phyloP scores from a whole-genome alignment of 2,113 vertebrate genomes.

The Aphyosemion australe region DNA sequence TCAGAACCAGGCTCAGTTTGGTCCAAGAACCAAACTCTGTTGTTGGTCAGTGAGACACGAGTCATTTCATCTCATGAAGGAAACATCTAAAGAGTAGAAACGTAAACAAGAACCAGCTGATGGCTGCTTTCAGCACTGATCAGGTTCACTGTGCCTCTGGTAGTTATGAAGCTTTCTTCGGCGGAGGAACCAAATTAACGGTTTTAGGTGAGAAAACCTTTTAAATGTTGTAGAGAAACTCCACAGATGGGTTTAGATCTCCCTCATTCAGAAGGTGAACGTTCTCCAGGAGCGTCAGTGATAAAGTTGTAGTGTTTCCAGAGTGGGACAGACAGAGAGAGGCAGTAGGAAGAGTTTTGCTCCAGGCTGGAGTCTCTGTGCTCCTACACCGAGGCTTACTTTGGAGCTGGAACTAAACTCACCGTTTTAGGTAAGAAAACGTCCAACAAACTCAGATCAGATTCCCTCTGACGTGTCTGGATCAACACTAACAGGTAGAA shows the following conservation, averaged over 20 bases:
- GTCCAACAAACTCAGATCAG: neutral
- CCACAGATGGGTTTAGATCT: too few relatives aligned
- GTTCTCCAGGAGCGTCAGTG: neutral
- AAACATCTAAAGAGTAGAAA: neutral
- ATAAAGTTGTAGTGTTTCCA: neutral
- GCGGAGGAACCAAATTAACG: neutral
- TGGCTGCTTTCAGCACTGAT: neutral
- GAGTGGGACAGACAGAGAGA: neutral
- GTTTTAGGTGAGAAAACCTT: neutral
- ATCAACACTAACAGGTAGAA: neutral
- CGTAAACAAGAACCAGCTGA: neutral
- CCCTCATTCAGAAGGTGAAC: too few relatives aligned
- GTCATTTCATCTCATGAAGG: fast-evolving
- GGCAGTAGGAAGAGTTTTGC: conserved; percentile 42
- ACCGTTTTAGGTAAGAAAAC: conserved; percentile 73
- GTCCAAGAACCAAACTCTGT: conserved; percentile 55
- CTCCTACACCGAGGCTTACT: conserved; percentile 47
- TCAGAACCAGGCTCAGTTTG: conserved; percentile 11
- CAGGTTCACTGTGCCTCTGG: conserved; percentile 20
- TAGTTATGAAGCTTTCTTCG: neutral
- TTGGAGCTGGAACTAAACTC: conserved; percentile 75
- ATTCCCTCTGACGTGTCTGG: neutral
- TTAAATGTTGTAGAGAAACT: neutral
- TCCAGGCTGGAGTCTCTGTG: conserved; percentile 54
- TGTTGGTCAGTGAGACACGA: conserved; percentile 66